Base-by-base conservation (phyloP, 2,797 vertebrate genomes). In the Enteromius thamalakanensis region DNA sequence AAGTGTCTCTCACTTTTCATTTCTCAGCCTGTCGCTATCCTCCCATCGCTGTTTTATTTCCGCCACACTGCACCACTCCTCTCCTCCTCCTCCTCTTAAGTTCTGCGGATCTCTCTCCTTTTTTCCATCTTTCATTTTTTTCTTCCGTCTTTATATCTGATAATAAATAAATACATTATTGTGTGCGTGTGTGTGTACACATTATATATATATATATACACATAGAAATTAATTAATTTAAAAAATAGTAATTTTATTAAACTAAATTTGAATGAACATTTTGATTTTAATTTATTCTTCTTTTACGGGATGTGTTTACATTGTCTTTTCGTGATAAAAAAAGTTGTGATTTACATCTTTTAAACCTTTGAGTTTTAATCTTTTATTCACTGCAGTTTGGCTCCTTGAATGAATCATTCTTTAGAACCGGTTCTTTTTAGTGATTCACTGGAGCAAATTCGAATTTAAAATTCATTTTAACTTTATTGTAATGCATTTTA, bases 1-100 rank as follows among this genome's bases (percentile, higher is more conserved):
- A 53, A 19, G 64, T 82, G 49, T 74, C 77, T 79, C 75, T 86
- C 85, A 82, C 65, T 78, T 68, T 76, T 84, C 79, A 82, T 84
- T 81, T 76, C 78, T 83, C 67, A n/a, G 40, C 51, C 71, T 83
- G 80, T 86, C 65, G 26, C 42, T 58, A 42, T 68, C 65, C 49
- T 60, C 32, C 67, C 60, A 76, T 58, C 53, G 19, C 69, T 42
- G 12, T 69, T 77, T 78, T 49, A 55, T 70, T 78, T 77, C 40
- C 40, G 6, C 32, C 12, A 49, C 58, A 65, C 65, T 60, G 65
- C 78, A 32, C 15, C 51, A 29, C 49, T 68, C 29, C 53, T 32
- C 53, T 32, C 29, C 29, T 32, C 29, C 29, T 32, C 29, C 29
- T 32, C 29, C 11, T 26, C 23, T 49, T 37, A 12, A 29, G 15